These are phyloP conservation scores for Siderastrea radians DNA, from an alignment of 92 coral and sea anemone species.

Conservation along the genomic window DNA sequence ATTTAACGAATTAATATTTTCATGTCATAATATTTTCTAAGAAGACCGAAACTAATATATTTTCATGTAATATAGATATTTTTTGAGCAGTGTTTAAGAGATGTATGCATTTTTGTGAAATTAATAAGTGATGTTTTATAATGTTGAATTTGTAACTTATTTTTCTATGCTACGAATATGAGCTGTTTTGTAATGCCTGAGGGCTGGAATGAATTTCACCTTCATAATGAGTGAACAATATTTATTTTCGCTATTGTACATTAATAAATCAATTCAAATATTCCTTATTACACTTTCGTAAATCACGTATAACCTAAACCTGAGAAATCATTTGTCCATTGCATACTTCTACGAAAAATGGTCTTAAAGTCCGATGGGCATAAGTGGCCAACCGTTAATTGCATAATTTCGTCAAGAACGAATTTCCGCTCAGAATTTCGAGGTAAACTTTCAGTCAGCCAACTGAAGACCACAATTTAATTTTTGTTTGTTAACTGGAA, in stretches of 20 bases:
- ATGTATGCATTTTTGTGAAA: constrained; percentile 25
- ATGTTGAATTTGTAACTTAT: constrained; percentile 21
- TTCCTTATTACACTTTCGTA: neutral
- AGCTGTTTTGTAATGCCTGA: constrained; percentile 23
- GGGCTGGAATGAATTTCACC: neutral
- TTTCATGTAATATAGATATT: constrained; percentile 33
- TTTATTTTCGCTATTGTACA: constrained; percentile 20
- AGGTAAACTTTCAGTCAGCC: too few species aligned
- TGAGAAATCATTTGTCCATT: neutral
- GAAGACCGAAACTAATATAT: constrained; percentile 35
- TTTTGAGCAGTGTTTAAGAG: constrained; percentile 19
- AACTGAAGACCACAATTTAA: too few species aligned
- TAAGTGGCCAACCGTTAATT: neutral
- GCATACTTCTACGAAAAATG: neutral
- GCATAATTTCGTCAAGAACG: too few species aligned
- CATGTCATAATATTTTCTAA: constrained; percentile 24
- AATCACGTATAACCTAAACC: neutral
- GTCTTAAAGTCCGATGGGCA: too few species aligned
- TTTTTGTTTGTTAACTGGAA: too few species aligned
- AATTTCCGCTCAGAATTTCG: too few species aligned
- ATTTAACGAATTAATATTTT: neutral
- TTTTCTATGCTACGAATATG: constrained; percentile 17
- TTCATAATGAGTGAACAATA: constrained; percentile 7
- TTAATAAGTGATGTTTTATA: constrained; percentile 4
- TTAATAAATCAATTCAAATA: neutral